A percentile compares a stretch with the other conserved stretches of the same genome.
Conservation (phyloP, 2,888 invertebrate genomes). For the Stegophylla sp. region DNA sequence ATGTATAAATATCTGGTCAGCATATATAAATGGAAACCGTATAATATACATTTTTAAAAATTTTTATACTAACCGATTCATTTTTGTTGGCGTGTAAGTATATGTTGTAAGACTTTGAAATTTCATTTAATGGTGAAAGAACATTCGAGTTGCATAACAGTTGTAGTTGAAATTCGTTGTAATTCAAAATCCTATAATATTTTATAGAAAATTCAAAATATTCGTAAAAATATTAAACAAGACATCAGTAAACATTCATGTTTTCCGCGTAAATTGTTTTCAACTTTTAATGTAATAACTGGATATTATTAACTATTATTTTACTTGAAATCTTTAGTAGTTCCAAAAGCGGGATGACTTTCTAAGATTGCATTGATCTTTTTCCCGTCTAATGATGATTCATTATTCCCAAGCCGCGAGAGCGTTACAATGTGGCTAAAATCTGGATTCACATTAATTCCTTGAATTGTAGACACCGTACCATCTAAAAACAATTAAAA, state of each 20-base stretch:
- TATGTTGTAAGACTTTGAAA: not conserved
- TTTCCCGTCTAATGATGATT: not conserved
- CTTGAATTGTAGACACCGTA: not conserved
- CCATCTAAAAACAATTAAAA: slow-evolving; percentile 11
- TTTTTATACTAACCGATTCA: slow-evolving; percentile 18
- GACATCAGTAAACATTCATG: too few species aligned
- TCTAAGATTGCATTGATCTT: not conserved
- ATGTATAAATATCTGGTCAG: not conserved
- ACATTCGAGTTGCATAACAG: not conserved
- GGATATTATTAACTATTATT: not conserved
- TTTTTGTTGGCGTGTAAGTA: slow-evolving; percentile 3
- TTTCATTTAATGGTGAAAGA: not conserved
- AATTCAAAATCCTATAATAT: not conserved
- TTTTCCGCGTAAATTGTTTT: too few species aligned
- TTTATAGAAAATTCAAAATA: not conserved
- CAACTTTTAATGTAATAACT: too few species aligned
- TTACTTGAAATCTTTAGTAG: not conserved
- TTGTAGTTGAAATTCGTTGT: slow-evolving; percentile 4
- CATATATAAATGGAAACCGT: not conserved
- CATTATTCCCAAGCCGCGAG: not conserved
- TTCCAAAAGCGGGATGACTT: not conserved
- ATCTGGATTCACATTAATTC: not conserved
- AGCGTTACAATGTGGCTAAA: slow-evolving; percentile 17
- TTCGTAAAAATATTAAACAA: not conserved
- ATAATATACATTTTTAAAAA: not conserved